A percentile compares a stretch with the other conserved stretches of the same genome.
Conservation (phyloP, 2,888 invertebrate genomes). For the Eristalis pertinax region DNA sequence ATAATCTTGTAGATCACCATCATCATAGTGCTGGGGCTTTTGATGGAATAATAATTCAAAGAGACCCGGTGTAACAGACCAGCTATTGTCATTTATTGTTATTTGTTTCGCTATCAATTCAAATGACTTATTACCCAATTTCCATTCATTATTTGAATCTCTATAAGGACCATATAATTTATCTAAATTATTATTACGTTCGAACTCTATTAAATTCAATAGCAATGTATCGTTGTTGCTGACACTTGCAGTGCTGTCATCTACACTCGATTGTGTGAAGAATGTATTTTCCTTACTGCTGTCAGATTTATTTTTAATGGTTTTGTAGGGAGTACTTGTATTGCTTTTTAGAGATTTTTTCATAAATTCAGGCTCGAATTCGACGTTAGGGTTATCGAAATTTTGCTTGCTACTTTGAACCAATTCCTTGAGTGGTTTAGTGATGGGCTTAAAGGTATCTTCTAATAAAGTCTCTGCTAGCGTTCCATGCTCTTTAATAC, state of each 20-base stretch:
- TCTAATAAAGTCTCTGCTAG: neutral
- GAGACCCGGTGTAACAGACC: slow-evolving; percentile 10
- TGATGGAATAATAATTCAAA: slow-evolving; percentile 28
- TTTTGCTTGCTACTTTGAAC: slow-evolving; percentile 5
- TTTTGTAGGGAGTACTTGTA: neutral
- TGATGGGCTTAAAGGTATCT: slow-evolving; percentile 26
- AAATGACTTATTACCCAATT: neutral
- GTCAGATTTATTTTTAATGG: neutral
- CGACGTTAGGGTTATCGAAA: neutral
- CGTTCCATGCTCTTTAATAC: neutral
- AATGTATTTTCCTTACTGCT: neutral
- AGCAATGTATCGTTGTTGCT: neutral
- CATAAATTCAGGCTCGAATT: neutral
- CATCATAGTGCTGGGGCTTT: neutral
- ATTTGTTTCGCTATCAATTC: neutral
- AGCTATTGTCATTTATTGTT: neutral
- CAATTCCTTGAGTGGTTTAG: slow-evolving; percentile 22
- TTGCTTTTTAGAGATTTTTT: neutral
- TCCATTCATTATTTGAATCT: slow-evolving; percentile 19
- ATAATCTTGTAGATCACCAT: no score
- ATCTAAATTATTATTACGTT: slow-evolving; percentile 11
- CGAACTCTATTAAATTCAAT: slow-evolving; percentile 2
- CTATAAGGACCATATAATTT: slow-evolving; percentile 6
- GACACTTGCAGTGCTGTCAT: neutral
- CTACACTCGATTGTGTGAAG: neutral